A percentile compares a stretch with the other conserved stretches of the same genome.
phyloP scores from a whole-genome alignment of 1,140 invertebrate genomes.

The Oedothorax gibbosus region DNA sequence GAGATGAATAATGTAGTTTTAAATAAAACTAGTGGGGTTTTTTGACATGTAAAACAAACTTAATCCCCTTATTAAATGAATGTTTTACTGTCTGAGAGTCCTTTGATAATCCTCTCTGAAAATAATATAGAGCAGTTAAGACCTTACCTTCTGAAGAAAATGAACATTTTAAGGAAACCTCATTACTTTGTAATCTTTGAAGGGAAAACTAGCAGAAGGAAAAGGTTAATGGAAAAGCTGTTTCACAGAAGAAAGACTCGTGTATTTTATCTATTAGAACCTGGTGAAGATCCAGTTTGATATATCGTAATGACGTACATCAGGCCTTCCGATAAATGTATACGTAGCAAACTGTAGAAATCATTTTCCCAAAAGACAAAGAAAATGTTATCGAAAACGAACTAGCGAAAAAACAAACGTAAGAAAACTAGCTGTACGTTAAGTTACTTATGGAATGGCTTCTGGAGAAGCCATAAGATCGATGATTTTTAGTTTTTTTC shows the following conservation, averaged over 20 bases:
- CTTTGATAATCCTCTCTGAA: too few relatives aligned
- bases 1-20: too few relatives aligned
- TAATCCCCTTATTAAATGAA: too few relatives aligned
- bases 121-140: too few relatives aligned
- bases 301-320: constrained; percentile 55
- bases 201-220: constrained; percentile 10
- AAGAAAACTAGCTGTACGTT: constrained; percentile 37
- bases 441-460: constrained; percentile 55
- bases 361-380: constrained; percentile 50
- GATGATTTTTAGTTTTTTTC: constrained; percentile 51
- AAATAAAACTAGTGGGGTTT: too few relatives aligned
- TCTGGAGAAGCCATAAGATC: constrained; percentile 40
- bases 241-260: constrained; percentile 20
- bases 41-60: too few relatives aligned
- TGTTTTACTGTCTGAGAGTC: too few relatives aligned
- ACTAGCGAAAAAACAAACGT: constrained; percentile 52
- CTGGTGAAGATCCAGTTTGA: constrained; percentile 45
- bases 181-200: constrained; percentile 47
- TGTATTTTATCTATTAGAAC: constrained; percentile 58
- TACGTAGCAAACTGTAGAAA: constrained; percentile 53
- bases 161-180: constrained; percentile 29
- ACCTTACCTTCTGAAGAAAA: constrained; percentile 8
- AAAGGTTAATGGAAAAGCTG: constrained; percentile 16
- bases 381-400: constrained; percentile 56
- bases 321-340: constrained; percentile 51